Conservation (phyloP, 2,888 invertebrate species). For the Willowsia nigromaculata region DNA sequence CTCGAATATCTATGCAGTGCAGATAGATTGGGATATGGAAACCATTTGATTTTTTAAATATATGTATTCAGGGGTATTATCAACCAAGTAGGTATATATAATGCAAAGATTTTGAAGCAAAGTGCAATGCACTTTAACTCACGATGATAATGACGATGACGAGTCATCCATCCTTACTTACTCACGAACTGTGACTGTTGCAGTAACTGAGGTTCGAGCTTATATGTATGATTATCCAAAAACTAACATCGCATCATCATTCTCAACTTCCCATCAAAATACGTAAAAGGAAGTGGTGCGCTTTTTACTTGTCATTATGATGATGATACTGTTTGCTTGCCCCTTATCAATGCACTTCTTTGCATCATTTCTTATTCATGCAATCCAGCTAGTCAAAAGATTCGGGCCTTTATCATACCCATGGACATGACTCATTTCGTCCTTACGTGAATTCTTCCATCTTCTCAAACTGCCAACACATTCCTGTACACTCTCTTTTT, state of each 20-base stretch:
- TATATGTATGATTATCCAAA: not conserved
- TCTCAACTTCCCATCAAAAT: not conserved
- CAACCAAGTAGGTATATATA: not conserved
- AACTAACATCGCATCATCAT: not conserved
- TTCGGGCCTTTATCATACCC: not conserved
- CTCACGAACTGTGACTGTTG: slow-evolving; percentile 14
- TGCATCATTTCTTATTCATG: not conserved
- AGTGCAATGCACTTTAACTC: slow-evolving; percentile 32
- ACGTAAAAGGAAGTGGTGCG: slow-evolving; percentile 5
- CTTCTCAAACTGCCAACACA: not conserved
- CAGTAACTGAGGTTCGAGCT: too few species aligned
- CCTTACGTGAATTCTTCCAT: not conserved
- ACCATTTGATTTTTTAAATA: too few species aligned
- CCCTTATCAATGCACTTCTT: slow-evolving; percentile 39
- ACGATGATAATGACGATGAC: slow-evolving; percentile 3
- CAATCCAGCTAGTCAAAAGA: not conserved
- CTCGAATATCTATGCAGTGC: too few species aligned
- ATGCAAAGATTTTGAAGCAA: not conserved
- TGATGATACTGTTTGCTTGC: not conserved
- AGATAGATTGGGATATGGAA: too few species aligned
- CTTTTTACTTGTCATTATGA: not conserved
- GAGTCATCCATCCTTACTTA: slow-evolving; percentile 5
- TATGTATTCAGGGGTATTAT: not conserved
- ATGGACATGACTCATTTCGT: not conserved
- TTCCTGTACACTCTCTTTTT: not conserved